A percentile compares a stretch with the other conserved stretches of the same genome.
phyloP scores from a whole-genome alignment of 1,140 invertebrate species.

The Drosophila yakuba region DNA sequence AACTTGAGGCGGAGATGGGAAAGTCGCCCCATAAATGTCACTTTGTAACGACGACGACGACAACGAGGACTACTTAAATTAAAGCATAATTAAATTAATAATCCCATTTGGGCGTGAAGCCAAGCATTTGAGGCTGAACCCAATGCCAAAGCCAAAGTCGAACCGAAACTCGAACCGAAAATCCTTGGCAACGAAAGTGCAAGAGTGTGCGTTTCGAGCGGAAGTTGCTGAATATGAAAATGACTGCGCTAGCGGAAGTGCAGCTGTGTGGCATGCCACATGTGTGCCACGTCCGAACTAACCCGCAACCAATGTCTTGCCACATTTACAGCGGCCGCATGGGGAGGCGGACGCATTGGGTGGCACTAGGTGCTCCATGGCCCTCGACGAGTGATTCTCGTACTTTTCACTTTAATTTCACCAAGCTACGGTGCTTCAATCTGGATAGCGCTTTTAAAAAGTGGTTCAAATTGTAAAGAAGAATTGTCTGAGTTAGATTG shows the following conservation, averaged over 20 bases:
- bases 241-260: slow-evolving; percentile 82
- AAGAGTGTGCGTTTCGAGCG: slow-evolving; percentile 26
- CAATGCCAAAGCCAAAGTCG: slow-evolving; percentile 2
- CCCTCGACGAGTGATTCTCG: background rate
- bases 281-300: slow-evolving; percentile 57
- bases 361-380: background rate
- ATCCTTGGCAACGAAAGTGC: background rate
- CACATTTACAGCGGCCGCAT: slow-evolving; percentile 57
- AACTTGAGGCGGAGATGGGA: slow-evolving; percentile 2
- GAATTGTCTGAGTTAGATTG: too few relatives aligned
- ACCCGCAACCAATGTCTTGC: slow-evolving; percentile 61
- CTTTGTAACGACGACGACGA: slow-evolving; percentile 64
- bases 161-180: background rate
- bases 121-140: slow-evolving; percentile 40
- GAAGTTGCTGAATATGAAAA: slow-evolving; percentile 82
- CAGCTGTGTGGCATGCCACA: slow-evolving; percentile 81
- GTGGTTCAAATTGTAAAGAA: too few relatives aligned
- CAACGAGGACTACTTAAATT: slow-evolving; percentile 79
- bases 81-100: slow-evolving; percentile 84
- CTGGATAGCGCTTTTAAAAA: background rate
- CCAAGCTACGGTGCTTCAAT: background rate
- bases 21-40: slow-evolving; percentile 57
- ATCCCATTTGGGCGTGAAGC: slow-evolving; percentile 77
- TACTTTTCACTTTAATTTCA: background rate
- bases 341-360: slow-evolving; percentile 9